A percentile compares a stretch with the other conserved stretches of the same genome.
phyloP scores from a whole-genome alignment of 2,888 invertebrate species.

The Altica lythri region DNA sequence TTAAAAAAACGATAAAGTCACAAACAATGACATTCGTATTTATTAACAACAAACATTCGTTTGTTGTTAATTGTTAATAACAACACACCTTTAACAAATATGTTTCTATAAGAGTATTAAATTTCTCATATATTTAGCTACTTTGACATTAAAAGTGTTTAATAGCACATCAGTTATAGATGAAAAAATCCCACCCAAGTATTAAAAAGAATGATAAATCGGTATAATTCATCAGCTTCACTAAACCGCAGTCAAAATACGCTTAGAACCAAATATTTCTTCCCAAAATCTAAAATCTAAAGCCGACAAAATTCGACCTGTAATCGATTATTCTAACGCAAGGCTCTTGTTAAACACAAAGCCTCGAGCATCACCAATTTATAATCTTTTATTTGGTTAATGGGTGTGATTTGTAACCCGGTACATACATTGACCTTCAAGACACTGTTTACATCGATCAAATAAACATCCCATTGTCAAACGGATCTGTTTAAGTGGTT shows the following conservation, averaged over 20 bases:
- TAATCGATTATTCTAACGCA: conserved; percentile 48
- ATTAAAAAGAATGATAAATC: conserved; percentile 19
- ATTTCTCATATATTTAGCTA: no score
- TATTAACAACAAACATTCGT: no score
- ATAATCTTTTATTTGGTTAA: conserved; percentile 55
- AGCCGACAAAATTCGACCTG: conserved; percentile 39
- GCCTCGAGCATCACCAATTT: conserved; percentile 54
- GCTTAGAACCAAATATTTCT: conserved; percentile 23
- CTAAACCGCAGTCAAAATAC: conserved; percentile 28
- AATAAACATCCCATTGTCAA: conserved; percentile 46
- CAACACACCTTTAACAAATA: no score
- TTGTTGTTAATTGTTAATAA: no score
- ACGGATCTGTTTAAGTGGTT: conserved; percentile 37
- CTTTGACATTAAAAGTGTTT: no score
- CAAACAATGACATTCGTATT: no score
- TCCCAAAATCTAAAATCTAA: conserved; percentile 27
- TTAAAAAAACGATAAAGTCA: no score
- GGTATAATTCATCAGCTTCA: conserved; percentile 19
- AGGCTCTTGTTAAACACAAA: conserved; percentile 38
- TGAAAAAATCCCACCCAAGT: conserved; percentile 23
- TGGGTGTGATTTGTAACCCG: conserved; percentile 55
- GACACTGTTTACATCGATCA: conserved; percentile 47
- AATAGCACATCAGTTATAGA: no score
- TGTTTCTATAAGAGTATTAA: no score
- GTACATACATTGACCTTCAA: conserved; percentile 44